Conservation (phyloP, 1,140 invertebrate species). For the Stegodyphus mimosarum region DNA sequence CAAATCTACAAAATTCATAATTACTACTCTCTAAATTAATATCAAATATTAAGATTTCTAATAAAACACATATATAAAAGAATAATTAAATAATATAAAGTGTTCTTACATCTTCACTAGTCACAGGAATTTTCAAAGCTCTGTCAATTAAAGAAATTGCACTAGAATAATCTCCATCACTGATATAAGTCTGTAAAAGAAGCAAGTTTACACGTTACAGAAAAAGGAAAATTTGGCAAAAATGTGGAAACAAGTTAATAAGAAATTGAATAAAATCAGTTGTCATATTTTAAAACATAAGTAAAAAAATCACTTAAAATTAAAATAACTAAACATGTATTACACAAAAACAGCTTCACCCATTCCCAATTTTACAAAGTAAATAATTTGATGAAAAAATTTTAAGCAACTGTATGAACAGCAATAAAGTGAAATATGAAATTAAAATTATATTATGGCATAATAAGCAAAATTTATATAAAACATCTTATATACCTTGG, state of each 20-base stretch:
- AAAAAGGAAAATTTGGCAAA: neutral
- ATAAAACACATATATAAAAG: too few relatives aligned
- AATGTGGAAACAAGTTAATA: neutral
- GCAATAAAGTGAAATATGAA: too few relatives aligned
- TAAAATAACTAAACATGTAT: too few relatives aligned
- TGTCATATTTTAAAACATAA: neutral
- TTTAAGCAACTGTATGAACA: too few relatives aligned
- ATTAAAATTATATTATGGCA: too few relatives aligned
- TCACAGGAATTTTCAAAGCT: conserved; percentile 43
- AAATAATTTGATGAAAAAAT: too few relatives aligned
- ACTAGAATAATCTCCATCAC: conserved; percentile 39
- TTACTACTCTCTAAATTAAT: too few relatives aligned
- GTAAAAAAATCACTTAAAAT: neutral
- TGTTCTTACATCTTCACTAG: conserved; percentile 53
- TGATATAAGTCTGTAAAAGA: conserved; percentile 36
- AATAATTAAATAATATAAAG: neutral
- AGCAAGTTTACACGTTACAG: neutral
- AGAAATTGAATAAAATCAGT: neutral
- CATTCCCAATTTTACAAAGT: too few relatives aligned
- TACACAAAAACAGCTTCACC: too few relatives aligned
- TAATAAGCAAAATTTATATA: too few relatives aligned
- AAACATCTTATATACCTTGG: conserved; percentile 70
- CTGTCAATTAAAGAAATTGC: conserved; percentile 46
- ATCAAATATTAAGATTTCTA: too few relatives aligned
- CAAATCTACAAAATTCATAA: too few relatives aligned